Evolutionary conservation across 1,140 invertebrate genomes (phyloP).

Genomic region (Ptiloglossa arizonensis): DNA sequence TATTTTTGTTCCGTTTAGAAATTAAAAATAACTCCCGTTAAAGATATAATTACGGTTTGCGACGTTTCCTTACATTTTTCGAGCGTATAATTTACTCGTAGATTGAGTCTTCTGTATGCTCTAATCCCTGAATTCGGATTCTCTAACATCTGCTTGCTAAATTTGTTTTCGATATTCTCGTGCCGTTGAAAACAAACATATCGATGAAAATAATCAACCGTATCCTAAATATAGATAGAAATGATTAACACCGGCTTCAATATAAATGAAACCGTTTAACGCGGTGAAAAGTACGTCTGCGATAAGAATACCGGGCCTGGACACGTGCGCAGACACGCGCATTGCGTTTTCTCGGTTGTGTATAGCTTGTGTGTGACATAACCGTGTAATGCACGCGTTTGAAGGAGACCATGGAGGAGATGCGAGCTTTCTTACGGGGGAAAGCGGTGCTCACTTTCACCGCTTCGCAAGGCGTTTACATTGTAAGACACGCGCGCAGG

Average conservation of each 20-base stretch:
- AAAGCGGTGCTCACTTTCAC: constrained; percentile 78
- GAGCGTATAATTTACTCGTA: too few relatives aligned
- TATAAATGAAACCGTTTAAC: constrained; percentile 7
- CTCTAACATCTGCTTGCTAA: too few relatives aligned
- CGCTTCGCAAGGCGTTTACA: constrained; percentile 68
- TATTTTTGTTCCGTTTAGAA: too few relatives aligned
- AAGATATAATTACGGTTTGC: too few relatives aligned
- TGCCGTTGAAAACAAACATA: too few relatives aligned
- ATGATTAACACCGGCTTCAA: not conserved
- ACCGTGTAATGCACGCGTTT: constrained; percentile 75
- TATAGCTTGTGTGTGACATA: constrained; percentile 72
- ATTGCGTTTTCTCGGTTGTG: constrained; percentile 24
- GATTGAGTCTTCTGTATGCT: too few relatives aligned
- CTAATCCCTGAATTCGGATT: too few relatives aligned
- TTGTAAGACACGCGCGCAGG: constrained; percentile 53
- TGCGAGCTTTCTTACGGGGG: constrained; percentile 71
- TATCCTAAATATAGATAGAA: too few relatives aligned
- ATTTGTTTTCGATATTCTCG: too few relatives aligned
- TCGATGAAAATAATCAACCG: too few relatives aligned
- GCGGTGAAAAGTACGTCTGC: not conserved
- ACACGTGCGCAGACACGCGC: constrained; percentile 28
- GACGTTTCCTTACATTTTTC: too few relatives aligned
- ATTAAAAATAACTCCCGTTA: too few relatives aligned
- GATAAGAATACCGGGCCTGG: constrained; percentile 2
- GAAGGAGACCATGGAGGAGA: constrained; percentile 74